Base-by-base conservation (phyloP, 1,140 invertebrate genomes). In the Cherax quadricarinatus region DNA sequence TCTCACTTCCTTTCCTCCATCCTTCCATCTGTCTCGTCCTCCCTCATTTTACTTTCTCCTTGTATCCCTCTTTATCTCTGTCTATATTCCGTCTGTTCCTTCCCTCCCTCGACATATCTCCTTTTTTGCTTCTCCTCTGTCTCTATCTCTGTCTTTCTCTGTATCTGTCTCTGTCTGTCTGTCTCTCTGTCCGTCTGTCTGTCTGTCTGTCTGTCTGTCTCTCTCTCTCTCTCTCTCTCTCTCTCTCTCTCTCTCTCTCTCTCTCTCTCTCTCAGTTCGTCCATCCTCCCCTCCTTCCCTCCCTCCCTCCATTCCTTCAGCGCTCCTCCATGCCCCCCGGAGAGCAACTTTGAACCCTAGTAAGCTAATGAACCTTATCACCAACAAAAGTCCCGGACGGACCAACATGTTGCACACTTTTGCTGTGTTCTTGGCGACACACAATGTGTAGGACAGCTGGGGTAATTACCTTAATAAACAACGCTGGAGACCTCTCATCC, bases 341-440 rank as follows among this genome's bases (percentile, higher is more conserved):
- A n/a, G 30, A 9, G 4, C 70, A 30, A 75, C 7, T 30, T 75
- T 75, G n/a, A 30, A 75, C n/a, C 24, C 70, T 75, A 75, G 70
- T 24, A 7, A 75, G n/a, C 21, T 75, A 75, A 75, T 75, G 70
- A 75, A 75, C 70, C 70, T 75, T 75, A 75, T 75, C 70, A 30
- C 70, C 24, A 75, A 75, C 7, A 75, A 75, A 75, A 30, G 12
- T 30, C 3, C 70, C 70, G 24, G 6, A n/a, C 24, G 70, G 66
- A 57, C 70, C 70, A 24, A 75, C 70, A 75, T 75, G 70, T 30
- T 75, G 70, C 70, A 3, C 70, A 30, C n/a, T 75, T 75, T 75
- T 75, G n/a, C 24, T n/a, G 9, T 9, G 24, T 30, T 3, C 24
- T 10, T 41, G 70, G 70, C 6, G n/a, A 30, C 6, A 21, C 70